Evolutionary conservation across 1,140 invertebrate species (phyloP).

Genomic region (Trachelipus rathkii): DNA sequence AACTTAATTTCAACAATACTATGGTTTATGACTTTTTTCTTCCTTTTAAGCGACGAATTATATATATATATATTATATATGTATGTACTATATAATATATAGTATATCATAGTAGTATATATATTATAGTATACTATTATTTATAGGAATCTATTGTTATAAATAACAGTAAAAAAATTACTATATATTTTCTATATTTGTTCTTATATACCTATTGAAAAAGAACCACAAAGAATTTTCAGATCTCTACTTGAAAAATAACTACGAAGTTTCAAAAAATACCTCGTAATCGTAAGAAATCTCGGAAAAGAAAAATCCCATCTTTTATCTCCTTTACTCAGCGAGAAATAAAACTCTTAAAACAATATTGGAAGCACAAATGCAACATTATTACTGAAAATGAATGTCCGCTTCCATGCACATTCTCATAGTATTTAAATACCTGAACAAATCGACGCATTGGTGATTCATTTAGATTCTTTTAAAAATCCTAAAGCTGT

Average conservation of each 20-base stretch:
- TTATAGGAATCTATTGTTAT: too few relatives aligned
- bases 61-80: too few relatives aligned
- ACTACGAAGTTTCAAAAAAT: not conserved
- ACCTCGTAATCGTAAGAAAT: not conserved
- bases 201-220: not conserved
- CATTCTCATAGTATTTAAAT: not conserved
- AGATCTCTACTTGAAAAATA: not conserved
- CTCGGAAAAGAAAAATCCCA: not conserved
- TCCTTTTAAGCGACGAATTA: too few relatives aligned
- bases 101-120: too few relatives aligned
- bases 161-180: too few relatives aligned
- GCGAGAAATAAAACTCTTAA: not conserved
- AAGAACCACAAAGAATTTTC: not conserved
- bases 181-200: too few relatives aligned
- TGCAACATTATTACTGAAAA: not conserved
- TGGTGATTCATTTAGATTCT: not conserved
- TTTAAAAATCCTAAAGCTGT: not conserved
- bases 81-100: too few relatives aligned
- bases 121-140: too few relatives aligned
- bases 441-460: not conserved
- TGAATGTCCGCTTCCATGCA: not conserved
- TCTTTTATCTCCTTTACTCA: not conserved
- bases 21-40: too few relatives aligned
- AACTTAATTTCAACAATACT: too few relatives aligned
- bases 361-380: not conserved